These are phyloP conservation scores for Epinephelus malabaricus DNA, from an alignment of 2,797 vertebrate genomes.

Conservation along the genomic window DNA sequence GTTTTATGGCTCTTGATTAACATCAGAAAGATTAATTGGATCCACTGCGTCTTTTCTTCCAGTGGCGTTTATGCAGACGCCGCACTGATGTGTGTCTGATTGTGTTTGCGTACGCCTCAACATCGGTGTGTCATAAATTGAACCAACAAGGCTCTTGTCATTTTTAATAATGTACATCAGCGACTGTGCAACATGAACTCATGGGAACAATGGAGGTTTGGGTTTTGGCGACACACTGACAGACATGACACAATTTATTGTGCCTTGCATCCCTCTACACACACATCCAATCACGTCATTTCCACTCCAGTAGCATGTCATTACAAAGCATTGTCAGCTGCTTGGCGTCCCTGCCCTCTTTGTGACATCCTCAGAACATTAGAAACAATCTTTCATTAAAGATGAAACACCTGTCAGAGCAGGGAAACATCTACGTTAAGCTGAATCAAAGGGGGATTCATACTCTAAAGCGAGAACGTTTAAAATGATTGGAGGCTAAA, in stretches of 20 bases:
- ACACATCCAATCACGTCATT: conserved; percentile 49
- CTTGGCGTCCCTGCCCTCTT: neutral
- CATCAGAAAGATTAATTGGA: conserved; percentile 52
- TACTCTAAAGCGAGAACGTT: conserved; percentile 17
- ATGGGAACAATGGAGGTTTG: conserved; percentile 42
- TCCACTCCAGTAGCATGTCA: conserved; percentile 46
- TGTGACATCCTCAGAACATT: conserved; percentile 47
- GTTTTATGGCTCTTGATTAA: conserved; percentile 71
- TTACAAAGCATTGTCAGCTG: conserved; percentile 26
- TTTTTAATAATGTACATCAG: conserved; percentile 71
- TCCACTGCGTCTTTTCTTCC: conserved; percentile 23
- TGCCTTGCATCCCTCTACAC: conserved; percentile 30
- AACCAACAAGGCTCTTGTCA: conserved; percentile 71
- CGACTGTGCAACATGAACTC: conserved; percentile 33
- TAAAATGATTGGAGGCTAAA: conserved; percentile 43
- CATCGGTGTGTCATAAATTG: conserved; percentile 61
- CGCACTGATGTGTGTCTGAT: conserved; percentile 40
- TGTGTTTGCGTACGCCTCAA: conserved; percentile 48
- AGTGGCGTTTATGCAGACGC: conserved; percentile 11
- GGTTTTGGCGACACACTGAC: conserved; percentile 33
- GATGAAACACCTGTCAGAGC: conserved; percentile 60
- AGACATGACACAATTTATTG: conserved; percentile 51
- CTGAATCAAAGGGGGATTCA: conserved; percentile 33
- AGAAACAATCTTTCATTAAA: conserved; percentile 49
- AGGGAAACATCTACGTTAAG: conserved; percentile 34